phyloP scores from a whole-genome alignment of 2,113 vertebrate genomes.

The Chloroceryle aenea region DNA sequence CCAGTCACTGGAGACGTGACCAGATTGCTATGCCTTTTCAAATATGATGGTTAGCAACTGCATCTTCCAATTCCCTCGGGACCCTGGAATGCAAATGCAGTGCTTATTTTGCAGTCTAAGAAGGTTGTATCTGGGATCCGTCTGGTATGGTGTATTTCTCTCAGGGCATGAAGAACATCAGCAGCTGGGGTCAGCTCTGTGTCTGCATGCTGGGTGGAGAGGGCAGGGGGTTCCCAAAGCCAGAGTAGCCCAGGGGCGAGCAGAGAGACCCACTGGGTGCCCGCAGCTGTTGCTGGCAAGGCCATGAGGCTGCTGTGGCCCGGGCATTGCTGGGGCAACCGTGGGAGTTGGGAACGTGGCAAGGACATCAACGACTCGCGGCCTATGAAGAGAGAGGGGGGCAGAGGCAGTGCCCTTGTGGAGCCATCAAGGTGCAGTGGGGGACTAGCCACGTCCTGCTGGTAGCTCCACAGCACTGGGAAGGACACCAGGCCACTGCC shows the following conservation, averaged over 20 bases:
- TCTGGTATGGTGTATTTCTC: neutral
- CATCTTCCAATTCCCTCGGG: neutral
- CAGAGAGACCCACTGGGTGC: neutral
- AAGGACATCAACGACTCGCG: no score
- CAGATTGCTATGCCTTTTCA: neutral
- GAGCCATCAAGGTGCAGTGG: no score
- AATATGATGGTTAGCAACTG: neutral
- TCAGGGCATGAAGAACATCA: neutral
- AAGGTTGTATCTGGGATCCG: neutral
- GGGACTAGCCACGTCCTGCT: neutral
- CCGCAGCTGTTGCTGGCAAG: no score
- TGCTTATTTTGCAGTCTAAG: neutral
- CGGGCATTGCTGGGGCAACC: no score
- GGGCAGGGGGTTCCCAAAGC: no score
- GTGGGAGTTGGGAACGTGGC: no score
- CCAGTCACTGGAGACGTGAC: neutral
- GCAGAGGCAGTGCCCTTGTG: no score
- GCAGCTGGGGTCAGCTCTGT: neutral
- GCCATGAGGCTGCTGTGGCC: no score
- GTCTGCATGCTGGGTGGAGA: neutral
- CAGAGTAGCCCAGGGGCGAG: neutral
- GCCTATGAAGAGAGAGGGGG: no score
- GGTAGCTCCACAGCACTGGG: neutral
- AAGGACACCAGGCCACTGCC: neutral
- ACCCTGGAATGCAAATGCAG: neutral